phyloP scores from a whole-genome alignment of 2,113 vertebrate genomes.

The Hemiprocne comata region DNA sequence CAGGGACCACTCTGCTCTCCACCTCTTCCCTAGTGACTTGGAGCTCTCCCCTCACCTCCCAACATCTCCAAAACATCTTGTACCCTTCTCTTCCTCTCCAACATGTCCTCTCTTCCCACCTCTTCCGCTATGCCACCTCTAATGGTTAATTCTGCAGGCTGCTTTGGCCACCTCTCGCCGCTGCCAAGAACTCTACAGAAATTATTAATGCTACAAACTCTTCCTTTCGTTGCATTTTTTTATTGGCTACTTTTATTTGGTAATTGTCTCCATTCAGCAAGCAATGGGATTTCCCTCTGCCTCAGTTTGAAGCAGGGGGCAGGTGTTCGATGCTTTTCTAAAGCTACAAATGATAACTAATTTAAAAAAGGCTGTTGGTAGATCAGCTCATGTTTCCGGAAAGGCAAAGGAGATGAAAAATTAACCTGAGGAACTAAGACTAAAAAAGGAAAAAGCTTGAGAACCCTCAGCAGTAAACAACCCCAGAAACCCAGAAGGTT shows the following conservation, averaged over 20 bases:
- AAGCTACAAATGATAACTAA: neutral
- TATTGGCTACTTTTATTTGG: neutral
- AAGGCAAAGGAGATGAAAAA: neutral
- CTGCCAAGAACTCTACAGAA: neutral
- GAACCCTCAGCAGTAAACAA: neutral
- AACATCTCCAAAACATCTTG: neutral
- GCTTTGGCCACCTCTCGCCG: neutral
- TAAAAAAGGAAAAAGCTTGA: neutral
- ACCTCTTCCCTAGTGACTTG: neutral
- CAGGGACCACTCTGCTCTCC: fast-evolving
- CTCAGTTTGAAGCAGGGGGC: neutral
- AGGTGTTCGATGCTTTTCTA: neutral
- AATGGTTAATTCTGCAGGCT: neutral
- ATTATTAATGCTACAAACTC: neutral
- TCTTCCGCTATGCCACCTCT: neutral
- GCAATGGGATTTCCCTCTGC: fast-evolving
- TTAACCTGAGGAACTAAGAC: neutral
- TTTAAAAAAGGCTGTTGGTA: neutral
- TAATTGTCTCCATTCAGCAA: fast-evolving
- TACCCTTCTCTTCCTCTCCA: neutral
- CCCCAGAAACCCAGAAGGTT: neutral
- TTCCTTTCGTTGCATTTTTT: neutral
- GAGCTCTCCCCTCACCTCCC: neutral
- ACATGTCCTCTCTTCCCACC: neutral
- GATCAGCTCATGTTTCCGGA: neutral